phyloP scores from a whole-genome alignment of 35 echinoderm and acorn worm genomes.

The Antedon bifida region DNA sequence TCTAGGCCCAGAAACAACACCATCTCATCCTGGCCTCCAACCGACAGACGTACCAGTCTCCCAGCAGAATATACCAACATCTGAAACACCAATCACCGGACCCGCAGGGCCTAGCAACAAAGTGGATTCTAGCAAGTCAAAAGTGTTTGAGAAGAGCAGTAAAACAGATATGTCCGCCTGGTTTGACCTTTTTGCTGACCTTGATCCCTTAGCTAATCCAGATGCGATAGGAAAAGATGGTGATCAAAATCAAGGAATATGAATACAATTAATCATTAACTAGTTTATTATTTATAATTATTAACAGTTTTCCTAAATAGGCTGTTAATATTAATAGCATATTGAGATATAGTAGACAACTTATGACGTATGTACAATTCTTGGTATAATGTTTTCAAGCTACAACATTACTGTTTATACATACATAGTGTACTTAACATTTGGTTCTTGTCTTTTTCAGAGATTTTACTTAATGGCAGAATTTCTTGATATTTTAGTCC shows the following conservation, averaged over 20 bases:
- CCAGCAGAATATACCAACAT: background rate
- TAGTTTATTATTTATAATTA: no score
- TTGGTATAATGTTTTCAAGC: no score
- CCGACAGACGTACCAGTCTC: background rate
- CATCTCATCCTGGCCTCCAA: constrained; percentile 10
- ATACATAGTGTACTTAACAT: no score
- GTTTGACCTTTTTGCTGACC: constrained; percentile 96
- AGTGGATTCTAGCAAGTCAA: constrained; percentile 65
- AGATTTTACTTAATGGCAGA: no score
- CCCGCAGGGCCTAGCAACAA: constrained; percentile 25
- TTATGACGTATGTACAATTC: no score
- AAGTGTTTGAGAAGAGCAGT: constrained; percentile 72
- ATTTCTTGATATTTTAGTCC: no score
- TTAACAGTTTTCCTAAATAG: no score
- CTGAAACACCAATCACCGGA: background rate
- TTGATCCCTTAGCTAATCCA: constrained; percentile 85
- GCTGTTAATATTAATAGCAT: no score
- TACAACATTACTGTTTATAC: no score
- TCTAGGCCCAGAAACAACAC: constrained; percentile 7
- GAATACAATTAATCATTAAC: no score
- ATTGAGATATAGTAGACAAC: no score
- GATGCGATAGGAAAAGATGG: constrained; percentile 71
- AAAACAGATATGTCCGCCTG: constrained; percentile 96
- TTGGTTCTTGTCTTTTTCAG: no score
- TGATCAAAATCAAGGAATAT: background rate